Evolutionary conservation across 2,888 invertebrate species (phyloP).

Genomic region (Eupithecia tripunctaria): DNA sequence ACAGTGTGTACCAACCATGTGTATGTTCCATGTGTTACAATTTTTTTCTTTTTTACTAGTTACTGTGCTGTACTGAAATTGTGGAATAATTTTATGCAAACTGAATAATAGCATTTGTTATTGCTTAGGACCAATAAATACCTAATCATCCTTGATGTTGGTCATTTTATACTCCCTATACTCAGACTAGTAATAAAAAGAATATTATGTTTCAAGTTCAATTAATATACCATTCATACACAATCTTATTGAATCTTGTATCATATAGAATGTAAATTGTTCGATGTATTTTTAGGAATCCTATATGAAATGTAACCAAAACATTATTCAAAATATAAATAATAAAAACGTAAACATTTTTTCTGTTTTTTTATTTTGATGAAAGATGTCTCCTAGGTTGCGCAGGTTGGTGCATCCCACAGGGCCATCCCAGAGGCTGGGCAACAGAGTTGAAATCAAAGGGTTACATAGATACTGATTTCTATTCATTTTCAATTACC

Average conservation of each 20-base stretch:
- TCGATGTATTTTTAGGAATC: conserved; percentile 75
- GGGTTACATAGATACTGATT: neutral
- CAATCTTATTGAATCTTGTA: conserved; percentile 76
- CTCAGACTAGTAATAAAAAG: conserved; percentile 40
- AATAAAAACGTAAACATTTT: conserved; percentile 70
- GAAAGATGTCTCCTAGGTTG: too few species aligned
- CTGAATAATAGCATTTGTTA: conserved; percentile 32
- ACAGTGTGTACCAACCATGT: conserved; percentile 3
- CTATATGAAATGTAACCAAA: conserved; percentile 83
- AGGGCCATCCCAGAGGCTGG: too few species aligned
- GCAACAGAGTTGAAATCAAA: too few species aligned
- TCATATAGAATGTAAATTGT: conserved; percentile 81
- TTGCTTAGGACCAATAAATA: conserved; percentile 77
- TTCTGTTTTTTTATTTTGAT: conserved; percentile 61
- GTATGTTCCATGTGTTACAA: conserved; percentile 11
- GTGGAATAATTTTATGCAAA: conserved; percentile 36
- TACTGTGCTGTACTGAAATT: conserved; percentile 18
- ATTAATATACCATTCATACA: conserved; percentile 42
- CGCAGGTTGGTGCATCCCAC: too few species aligned
- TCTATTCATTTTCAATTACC: conserved; percentile 60
- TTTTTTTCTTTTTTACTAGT: neutral
- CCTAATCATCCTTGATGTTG: conserved; percentile 60
- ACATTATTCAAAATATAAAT: conserved; percentile 82
- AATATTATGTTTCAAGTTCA: conserved; percentile 39
- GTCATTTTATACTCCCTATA: conserved; percentile 67